These are phyloP conservation scores for Andrena chrysosceles DNA, from an alignment of 2,888 invertebrate species.

Conservation along the genomic window DNA sequence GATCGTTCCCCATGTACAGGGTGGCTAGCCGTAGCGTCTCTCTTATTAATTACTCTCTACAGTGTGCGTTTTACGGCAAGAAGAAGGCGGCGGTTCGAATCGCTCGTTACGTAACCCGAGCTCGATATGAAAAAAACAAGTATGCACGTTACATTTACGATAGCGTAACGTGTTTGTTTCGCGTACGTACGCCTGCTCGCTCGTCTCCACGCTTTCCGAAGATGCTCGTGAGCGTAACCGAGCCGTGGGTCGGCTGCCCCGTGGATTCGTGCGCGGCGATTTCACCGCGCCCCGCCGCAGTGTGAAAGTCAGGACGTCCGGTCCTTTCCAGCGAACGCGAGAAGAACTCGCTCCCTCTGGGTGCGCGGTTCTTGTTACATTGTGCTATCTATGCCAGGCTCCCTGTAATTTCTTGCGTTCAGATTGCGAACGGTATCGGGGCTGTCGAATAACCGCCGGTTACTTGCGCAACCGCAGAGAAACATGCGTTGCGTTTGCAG, in stretches of 20 bases:
- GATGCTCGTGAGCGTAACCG: slow-evolving; percentile 80
- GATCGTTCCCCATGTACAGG: neutral
- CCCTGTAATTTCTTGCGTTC: slow-evolving; percentile 9
- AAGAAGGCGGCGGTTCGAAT: neutral
- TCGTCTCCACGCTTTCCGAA: slow-evolving; percentile 83
- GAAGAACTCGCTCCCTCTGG: slow-evolving; percentile 35
- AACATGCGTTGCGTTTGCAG: too few species aligned
- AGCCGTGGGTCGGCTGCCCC: slow-evolving; percentile 38
- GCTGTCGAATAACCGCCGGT: too few species aligned
- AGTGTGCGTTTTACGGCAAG: neutral
- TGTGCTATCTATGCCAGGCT: neutral
- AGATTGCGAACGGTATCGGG: neutral
- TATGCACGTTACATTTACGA: neutral
- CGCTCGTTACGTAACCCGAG: slow-evolving; percentile 32
- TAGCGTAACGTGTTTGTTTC: slow-evolving; percentile 27
- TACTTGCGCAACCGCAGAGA: too few species aligned
- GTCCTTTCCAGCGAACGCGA: slow-evolving; percentile 44
- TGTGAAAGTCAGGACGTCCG: slow-evolving; percentile 78
- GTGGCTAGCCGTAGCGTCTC: neutral
- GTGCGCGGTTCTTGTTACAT: slow-evolving; percentile 24
- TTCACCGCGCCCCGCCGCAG: slow-evolving; percentile 65
- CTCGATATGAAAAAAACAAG: slow-evolving; percentile 25
- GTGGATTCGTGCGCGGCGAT: slow-evolving; percentile 64
- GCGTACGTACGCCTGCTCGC: slow-evolving; percentile 11
- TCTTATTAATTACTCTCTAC: neutral